Conservation (phyloP, 2,113 vertebrate species). For the Notechis scutatus region DNA sequence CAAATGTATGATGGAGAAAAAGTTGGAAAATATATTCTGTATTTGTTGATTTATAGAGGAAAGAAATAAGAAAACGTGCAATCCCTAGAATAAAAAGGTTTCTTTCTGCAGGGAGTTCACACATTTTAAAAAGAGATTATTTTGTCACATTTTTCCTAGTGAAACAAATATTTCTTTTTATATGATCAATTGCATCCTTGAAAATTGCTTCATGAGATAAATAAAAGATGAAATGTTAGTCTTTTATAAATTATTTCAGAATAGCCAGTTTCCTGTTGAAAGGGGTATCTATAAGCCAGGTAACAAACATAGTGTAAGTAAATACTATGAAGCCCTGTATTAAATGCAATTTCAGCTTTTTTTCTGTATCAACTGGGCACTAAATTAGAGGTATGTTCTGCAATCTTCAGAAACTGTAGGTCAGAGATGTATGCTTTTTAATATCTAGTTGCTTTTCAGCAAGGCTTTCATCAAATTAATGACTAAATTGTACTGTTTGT, state of each 20-base stretch:
- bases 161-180: conserved; percentile 33
- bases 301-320: conserved; percentile 24
- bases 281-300: neutral
- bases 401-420: conserved; percentile 41
- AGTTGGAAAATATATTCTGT: neutral
- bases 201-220: conserved; percentile 12
- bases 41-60: conserved; percentile 3
- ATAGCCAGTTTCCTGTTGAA: neutral
- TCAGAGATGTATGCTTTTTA: conserved; percentile 75
- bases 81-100: neutral
- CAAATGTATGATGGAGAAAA: neutral
- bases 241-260: neutral
- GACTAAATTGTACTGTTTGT: conserved; percentile 65
- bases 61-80: neutral
- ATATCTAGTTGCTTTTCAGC: conserved; percentile 64
- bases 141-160: neutral
- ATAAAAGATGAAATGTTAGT: conserved; percentile 7
- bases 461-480: conserved; percentile 62
- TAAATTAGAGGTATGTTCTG: conserved; percentile 36
- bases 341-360: conserved; percentile 33
- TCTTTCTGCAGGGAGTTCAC: neutral
- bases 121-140: neutral
- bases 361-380: conserved; percentile 56
- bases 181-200: conserved; percentile 22
- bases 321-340: fast-evolving